These are phyloP conservation scores for Meteorus cinctellus DNA, from an alignment of 2,888 invertebrate species.

Conservation along the genomic window DNA sequence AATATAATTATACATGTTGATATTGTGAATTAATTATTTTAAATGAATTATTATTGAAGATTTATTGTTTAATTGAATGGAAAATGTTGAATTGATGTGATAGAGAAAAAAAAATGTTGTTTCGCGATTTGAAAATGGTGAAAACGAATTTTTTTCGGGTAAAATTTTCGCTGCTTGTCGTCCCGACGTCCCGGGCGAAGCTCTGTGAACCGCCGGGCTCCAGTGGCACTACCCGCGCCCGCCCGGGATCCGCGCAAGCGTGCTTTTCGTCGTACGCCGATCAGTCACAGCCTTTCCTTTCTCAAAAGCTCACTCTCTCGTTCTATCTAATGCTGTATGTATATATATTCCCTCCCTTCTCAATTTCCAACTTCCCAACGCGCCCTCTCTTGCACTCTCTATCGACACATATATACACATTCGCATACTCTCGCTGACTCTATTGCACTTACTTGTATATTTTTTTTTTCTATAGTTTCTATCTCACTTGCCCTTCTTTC, in stretches of 20 bases:
- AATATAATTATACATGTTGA: too few species aligned
- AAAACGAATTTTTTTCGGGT: conserved; percentile 57
- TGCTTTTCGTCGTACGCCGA: conserved; percentile 65
- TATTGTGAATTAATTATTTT: too few species aligned
- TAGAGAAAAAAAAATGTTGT: conserved; percentile 29
- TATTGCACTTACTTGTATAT: background rate
- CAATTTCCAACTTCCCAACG: background rate
- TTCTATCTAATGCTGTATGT: background rate
- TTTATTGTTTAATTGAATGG: background rate
- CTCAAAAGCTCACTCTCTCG: conserved; percentile 40
- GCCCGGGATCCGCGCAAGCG: conserved; percentile 73
- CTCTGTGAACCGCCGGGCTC: conserved; percentile 72
- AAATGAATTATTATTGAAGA: too few species aligned
- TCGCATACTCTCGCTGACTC: conserved; percentile 10
- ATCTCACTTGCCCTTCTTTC: background rate
- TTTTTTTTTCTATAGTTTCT: background rate
- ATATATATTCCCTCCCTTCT: conserved; percentile 9
- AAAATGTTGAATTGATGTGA: conserved; percentile 15
- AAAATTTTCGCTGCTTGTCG: conserved; percentile 64
- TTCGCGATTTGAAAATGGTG: conserved; percentile 22
- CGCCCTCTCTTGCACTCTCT: conserved; percentile 7
- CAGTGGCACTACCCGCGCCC: conserved; percentile 72
- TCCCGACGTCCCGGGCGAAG: conserved; percentile 72
- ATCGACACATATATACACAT: conserved; percentile 17
- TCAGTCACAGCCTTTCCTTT: conserved; percentile 63